Conservation (phyloP, 2,797 vertebrate genomes). For the Pelodytes ibericus region DNA sequence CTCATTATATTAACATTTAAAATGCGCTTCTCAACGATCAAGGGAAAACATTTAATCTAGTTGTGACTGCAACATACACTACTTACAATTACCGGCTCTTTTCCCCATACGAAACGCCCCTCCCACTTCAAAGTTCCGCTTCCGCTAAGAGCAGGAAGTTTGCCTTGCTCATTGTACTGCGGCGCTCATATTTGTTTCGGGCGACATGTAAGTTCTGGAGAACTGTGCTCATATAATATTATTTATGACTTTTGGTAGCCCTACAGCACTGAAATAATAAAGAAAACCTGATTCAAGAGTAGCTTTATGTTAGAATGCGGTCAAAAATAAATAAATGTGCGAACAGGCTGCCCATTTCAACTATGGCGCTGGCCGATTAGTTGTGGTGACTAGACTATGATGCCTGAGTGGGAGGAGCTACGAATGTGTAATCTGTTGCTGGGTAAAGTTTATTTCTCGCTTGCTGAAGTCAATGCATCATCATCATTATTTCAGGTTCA, state of each 20-base stretch:
- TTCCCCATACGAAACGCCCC: background rate
- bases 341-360: background rate
- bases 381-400: background rate
- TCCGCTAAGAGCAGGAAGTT: background rate
- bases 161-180: background rate
- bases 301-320: background rate
- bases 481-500: no score
- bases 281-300: no score
- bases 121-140: conserved; percentile 4
- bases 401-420: background rate
- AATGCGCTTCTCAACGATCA: no score
- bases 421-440: conserved; percentile 3
- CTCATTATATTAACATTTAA: no score
- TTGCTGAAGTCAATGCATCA: no score
- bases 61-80: background rate
- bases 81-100: conserved; percentile 39
- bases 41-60: no score
- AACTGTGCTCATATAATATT: no score
- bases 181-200: conserved; percentile 24
- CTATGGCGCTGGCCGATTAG: background rate
- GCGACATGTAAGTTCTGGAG: background rate
- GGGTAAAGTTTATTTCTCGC: background rate
- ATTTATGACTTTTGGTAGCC: no score
- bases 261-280: no score
- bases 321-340: background rate